Percentiles rank a stretch among this genome's conserved stretches.
Evolutionary conservation across 2,888 invertebrate genomes (phyloP).

Genomic region (Morinoia aosen): DNA sequence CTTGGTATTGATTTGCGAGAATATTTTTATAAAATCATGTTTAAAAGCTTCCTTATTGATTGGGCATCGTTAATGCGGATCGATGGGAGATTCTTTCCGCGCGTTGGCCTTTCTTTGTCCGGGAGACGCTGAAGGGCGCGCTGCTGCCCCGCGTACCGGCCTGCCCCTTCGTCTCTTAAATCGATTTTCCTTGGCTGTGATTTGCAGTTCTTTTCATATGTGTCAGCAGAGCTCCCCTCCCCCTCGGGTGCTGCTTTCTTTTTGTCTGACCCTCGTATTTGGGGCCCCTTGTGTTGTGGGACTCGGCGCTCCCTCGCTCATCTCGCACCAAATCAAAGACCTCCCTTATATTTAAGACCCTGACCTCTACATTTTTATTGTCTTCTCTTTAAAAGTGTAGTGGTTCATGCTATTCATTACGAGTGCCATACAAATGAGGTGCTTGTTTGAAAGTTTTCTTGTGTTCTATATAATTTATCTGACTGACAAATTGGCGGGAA

Average conservation of each 20-base stretch:
- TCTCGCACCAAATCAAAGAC: not conserved
- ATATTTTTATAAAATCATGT: not conserved
- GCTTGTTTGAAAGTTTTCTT: too few relatives aligned
- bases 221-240: constrained; percentile 17
- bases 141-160: not conserved
- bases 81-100: not conserved
- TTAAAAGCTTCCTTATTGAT: not conserved
- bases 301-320: not conserved
- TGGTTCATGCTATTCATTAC: not conserved
- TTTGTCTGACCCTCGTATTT: not conserved
- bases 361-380: too few relatives aligned
- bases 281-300: not conserved
- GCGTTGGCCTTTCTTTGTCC: not conserved
- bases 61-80: not conserved
- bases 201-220: constrained; percentile 40
- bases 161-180: constrained; percentile 16
- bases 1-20: not conserved
- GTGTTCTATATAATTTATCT: too few relatives aligned
- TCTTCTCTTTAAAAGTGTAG: not conserved
- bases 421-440: too few relatives aligned
- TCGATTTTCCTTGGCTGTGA: constrained; percentile 27
- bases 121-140: not conserved
- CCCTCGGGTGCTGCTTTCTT: not conserved
- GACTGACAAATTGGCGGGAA: too few relatives aligned
- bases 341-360: not conserved